phyloP scores from a whole-genome alignment of 2,113 vertebrate species.

The Scalopus aquaticus region DNA sequence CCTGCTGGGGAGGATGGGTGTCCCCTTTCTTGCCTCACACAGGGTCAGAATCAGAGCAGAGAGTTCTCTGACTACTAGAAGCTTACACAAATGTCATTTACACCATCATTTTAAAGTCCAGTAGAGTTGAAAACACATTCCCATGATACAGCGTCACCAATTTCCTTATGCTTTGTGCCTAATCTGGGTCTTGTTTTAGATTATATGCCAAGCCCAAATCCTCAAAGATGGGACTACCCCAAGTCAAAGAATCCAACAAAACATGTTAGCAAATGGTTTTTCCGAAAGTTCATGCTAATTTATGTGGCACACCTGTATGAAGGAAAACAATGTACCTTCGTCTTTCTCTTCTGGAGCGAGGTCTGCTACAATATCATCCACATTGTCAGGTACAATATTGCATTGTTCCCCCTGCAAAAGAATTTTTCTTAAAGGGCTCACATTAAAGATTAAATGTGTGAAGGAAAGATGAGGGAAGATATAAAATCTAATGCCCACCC shows the following conservation, averaged over 20 bases:
- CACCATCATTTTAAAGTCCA: neutral
- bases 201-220: neutral
- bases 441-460: neutral
- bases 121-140: neutral
- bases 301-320: neutral
- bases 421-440: slow-evolving; percentile 49
- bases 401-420: slow-evolving; percentile 96
- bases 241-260: neutral
- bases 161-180: neutral
- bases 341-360: slow-evolving; percentile 98
- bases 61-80: neutral
- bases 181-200: neutral
- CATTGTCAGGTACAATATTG: slow-evolving; percentile 97
- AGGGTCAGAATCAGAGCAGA: neutral
- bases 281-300: neutral
- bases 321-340: slow-evolving; percentile 88
- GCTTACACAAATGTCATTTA: neutral
- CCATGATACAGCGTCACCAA: too few species aligned
- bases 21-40: neutral
- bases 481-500: neutral
- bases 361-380: slow-evolving; percentile 98
- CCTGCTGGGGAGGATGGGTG: neutral
- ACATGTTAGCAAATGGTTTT: neutral
- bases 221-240: neutral
- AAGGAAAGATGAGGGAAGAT: neutral